Base-by-base conservation (phyloP, 2,113 vertebrate genomes). In the Corvus cornix region DNA sequence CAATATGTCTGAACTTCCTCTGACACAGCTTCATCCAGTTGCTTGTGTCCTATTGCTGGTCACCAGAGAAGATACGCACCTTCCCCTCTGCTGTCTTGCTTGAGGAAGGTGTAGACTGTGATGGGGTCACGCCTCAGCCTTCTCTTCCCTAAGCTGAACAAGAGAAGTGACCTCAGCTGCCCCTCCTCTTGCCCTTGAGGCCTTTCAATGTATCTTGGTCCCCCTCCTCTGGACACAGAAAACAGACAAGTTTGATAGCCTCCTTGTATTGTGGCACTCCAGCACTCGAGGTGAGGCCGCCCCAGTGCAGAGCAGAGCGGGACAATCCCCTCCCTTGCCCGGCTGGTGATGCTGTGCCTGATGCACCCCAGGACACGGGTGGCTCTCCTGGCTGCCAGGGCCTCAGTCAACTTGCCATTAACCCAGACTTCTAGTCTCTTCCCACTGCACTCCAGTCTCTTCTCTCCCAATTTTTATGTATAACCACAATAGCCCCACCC, bases 231-330 rank as follows among this genome's bases (percentile, higher is more conserved):
- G 28, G 21, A 60, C 35, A 58, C 16, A 18, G 13, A 43, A 75
- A 74, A 21, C 23, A 39, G 37, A 23, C 2, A 58, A n/a, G 28
- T 83, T 39, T 74, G 21, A 33, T 60, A 28, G 35, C 30, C 6
- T 78, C 28, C 13, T 56, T 33, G 20, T 10, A 67, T 0, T 39
- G 18, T 15, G 23, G 17, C 0, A 0, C 13, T 39, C 56, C 22
- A 41, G 33, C 3, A 26, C 60, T n/a, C 0, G 0, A 64, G 14
- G 22, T 21, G 22, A 41, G 22, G 44, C 28, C 0, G 0, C 35
- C 23, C 4, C 46, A 75, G 46, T 1, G 10, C 66, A 81, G 33
- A 35, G 8, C 23, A 53, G 28, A n/a, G 60, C 0, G 0, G 46
- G 44, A 39, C 44, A 81, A 59, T n/a, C 28, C 7, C 18, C 33